phyloP scores from a whole-genome alignment of 1,140 invertebrate species.

The Macrobrachium nipponense region DNA sequence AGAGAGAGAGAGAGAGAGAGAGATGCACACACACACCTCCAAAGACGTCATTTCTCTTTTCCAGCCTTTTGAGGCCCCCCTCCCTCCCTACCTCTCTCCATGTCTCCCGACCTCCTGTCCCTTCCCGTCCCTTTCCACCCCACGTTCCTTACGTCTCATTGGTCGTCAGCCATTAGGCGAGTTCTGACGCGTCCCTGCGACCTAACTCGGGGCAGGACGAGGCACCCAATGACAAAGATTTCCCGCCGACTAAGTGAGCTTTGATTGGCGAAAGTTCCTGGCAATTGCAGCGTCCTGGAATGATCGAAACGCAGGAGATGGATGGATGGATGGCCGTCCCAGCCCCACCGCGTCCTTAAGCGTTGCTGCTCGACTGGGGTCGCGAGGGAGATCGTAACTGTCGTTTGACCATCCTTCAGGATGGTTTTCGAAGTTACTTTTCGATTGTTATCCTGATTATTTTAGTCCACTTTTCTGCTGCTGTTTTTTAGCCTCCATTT shows the following conservation, averaged over 20 bases:
- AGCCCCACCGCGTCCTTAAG: no score
- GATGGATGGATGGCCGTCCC: conserved; percentile 19
- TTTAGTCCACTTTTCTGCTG: no score
- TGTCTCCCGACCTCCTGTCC: neutral
- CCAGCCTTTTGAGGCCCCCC: neutral
- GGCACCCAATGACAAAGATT: conserved; percentile 48
- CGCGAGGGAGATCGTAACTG: no score
- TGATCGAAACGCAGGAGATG: conserved; percentile 36
- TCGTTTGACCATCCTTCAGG: no score
- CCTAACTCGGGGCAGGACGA: conserved; percentile 23
- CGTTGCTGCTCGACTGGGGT: no score
- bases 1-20: neutral
- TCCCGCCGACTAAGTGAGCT: conserved; percentile 53
- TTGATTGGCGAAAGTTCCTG: conserved; percentile 44
- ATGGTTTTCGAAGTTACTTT: no score
- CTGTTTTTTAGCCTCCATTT: no score
- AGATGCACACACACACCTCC: conserved; percentile 14
- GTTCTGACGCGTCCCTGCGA: conserved; percentile 50
- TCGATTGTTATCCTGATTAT: no score
- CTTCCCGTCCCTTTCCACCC: neutral
- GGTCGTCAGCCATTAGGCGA: conserved; percentile 48
- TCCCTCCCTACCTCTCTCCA: neutral
- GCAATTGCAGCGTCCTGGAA: conserved; percentile 35
- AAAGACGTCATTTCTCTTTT: conserved; percentile 41
- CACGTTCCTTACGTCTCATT: conserved; percentile 55